A percentile compares a stretch with the other conserved stretches of the same genome.
Conservation (phyloP, 1,140 invertebrate genomes). For the Papilio xuthus region DNA sequence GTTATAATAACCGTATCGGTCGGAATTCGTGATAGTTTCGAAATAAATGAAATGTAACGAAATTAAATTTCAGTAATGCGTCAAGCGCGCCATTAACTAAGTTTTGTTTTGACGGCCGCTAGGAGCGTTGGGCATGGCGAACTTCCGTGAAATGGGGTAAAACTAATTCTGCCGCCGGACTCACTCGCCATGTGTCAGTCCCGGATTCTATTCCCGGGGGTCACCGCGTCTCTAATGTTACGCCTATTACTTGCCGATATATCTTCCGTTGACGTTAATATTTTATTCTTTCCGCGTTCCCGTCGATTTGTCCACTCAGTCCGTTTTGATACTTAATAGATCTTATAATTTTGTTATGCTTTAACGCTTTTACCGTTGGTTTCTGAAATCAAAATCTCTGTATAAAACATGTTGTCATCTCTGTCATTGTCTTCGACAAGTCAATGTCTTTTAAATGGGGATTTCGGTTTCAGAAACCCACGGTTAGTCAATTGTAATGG, state of each 20-base stretch:
- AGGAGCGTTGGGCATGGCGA: slow-evolving; percentile 62
- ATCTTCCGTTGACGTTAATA: slow-evolving; percentile 73
- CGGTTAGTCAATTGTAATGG: neutral
- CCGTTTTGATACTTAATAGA: slow-evolving; percentile 21
- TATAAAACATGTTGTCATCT: no score
- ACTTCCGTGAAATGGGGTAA: slow-evolving; percentile 78
- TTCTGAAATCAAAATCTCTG: no score
- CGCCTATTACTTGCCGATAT: slow-evolving; percentile 78
- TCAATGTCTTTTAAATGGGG: no score
- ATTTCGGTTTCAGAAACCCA: no score
- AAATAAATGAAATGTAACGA: slow-evolving; percentile 35
- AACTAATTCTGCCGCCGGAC: slow-evolving; percentile 62
- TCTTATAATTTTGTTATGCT: slow-evolving; percentile 21
- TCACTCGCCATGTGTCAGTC: slow-evolving; percentile 68
- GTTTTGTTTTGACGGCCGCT: slow-evolving; percentile 52
- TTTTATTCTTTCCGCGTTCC: slow-evolving; percentile 69
- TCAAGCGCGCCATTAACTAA: slow-evolving; percentile 41
- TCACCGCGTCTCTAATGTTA: slow-evolving; percentile 69
- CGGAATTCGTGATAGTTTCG: slow-evolving; percentile 10
- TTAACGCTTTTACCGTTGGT: neutral
- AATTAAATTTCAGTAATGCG: slow-evolving; percentile 38
- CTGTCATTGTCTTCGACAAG: no score
- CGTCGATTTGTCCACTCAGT: slow-evolving; percentile 56
- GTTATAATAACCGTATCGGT: neutral
- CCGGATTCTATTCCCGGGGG: slow-evolving; percentile 70